Evolutionary conservation across 2,113 vertebrate species (phyloP).

Genomic region (Bothrops jararaca): DNA sequence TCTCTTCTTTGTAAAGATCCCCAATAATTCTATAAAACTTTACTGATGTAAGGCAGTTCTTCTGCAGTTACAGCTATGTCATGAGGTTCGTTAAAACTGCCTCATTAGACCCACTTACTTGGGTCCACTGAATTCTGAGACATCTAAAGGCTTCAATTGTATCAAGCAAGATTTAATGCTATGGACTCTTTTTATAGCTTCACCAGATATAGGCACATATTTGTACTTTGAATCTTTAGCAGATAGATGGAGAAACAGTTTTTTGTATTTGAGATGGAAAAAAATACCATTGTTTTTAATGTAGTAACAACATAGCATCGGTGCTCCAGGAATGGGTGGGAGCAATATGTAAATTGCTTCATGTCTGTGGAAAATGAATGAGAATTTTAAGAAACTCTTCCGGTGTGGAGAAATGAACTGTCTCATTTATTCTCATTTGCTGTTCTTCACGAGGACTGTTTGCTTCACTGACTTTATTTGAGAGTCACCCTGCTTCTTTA

Average conservation of each 20-base stretch:
- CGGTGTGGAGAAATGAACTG: neutral
- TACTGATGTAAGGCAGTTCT: neutral
- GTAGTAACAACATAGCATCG: neutral
- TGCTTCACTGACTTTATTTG: constrained; percentile 19
- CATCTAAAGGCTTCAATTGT: neutral
- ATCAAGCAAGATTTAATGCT: neutral
- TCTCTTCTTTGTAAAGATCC: neutral
- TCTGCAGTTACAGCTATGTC: neutral
- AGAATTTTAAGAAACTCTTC: constrained; percentile 1
- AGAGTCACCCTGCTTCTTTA: neutral
- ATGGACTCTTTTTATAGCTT: neutral
- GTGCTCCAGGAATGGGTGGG: neutral
- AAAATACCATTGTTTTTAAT: neutral
- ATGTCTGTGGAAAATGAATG: constrained; percentile 5
- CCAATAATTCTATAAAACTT: neutral
- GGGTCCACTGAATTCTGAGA: neutral
- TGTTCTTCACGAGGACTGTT: constrained; percentile 13
- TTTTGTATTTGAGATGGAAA: neutral
- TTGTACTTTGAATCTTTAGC: neutral
- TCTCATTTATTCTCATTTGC: neutral
- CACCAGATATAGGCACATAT: neutral
- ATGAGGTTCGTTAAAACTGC: neutral
- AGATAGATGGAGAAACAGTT: neutral
- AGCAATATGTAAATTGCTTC: neutral
- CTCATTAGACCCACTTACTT: neutral